Conservation (phyloP, 2,888 invertebrate species). For the Troglohyphantes excavatus region DNA sequence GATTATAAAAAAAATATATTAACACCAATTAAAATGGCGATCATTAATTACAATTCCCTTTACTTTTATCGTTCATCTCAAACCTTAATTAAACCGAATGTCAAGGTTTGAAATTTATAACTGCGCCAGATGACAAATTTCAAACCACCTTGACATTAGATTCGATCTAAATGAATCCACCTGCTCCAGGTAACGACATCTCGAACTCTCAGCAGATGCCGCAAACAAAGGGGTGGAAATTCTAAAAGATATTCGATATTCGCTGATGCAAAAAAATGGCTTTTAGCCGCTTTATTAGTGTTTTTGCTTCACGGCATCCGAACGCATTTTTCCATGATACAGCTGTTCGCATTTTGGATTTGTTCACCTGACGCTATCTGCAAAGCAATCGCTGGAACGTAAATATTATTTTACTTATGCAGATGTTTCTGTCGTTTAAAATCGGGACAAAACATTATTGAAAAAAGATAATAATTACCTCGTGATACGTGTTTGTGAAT, state of each 20-base stretch:
- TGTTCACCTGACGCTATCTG: constrained; percentile 27
- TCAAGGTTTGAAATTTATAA: too few relatives aligned
- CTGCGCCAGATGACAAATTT: too few relatives aligned
- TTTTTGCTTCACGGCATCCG: background rate
- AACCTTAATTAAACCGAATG: too few relatives aligned
- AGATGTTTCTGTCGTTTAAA: background rate
- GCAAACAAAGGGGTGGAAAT: background rate
- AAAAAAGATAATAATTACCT: background rate
- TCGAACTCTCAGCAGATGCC: background rate
- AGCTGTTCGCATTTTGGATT: constrained; percentile 14
- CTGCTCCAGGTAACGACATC: too few relatives aligned
- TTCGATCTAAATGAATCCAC: too few relatives aligned
- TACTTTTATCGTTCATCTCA: too few relatives aligned
- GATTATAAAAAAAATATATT: too few relatives aligned
- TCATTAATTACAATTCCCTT: too few relatives aligned
- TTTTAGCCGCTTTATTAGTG: background rate
- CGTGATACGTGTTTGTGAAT: background rate
- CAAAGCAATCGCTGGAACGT: background rate
- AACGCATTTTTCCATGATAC: background rate
- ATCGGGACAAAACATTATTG: background rate
- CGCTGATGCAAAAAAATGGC: background rate
- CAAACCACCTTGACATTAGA: too few relatives aligned
- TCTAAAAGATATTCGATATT: background rate
- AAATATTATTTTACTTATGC: constrained; percentile 8
- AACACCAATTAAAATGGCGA: too few relatives aligned